These are phyloP conservation scores for Puffinus mauretanicus DNA, from an alignment of 2,113 vertebrate species.

Conservation along the genomic window DNA sequence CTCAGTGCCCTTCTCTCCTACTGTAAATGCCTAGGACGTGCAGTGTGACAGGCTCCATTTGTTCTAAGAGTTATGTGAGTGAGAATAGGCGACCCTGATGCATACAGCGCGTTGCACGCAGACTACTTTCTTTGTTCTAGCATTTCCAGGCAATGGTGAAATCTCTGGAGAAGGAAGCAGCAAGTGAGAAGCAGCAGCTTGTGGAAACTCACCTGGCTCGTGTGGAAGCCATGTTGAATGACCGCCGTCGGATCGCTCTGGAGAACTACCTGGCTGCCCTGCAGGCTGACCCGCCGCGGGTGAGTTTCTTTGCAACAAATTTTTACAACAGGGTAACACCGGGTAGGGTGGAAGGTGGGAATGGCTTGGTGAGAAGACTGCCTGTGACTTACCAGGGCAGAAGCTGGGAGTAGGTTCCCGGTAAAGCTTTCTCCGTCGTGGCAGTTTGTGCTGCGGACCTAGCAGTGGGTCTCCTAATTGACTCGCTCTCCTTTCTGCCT, in stretches of 20 bases:
- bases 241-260: slow-evolving; percentile 89
- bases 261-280: slow-evolving; percentile 95
- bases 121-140: slow-evolving; percentile 49
- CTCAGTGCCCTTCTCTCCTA: not conserved
- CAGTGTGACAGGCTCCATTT: not conserved
- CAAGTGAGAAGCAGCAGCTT: slow-evolving; percentile 96
- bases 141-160: slow-evolving; percentile 97
- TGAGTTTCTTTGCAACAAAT: not conserved
- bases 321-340: not conserved
- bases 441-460: not conserved
- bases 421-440: not conserved
- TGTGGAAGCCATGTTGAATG: slow-evolving; percentile 95
- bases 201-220: slow-evolving; percentile 96
- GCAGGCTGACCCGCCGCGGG: slow-evolving; percentile 89
- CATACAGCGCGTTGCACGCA: not conserved
- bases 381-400: not conserved
- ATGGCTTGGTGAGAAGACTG: not conserved
- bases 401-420: not conserved
- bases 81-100: not conserved
- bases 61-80: not conserved
- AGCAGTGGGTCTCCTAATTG: not conserved
- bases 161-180: slow-evolving; percentile 95
- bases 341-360: not conserved
- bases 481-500: not conserved
- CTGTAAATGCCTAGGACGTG: not conserved